Evolutionary conservation across 2,888 invertebrate genomes (phyloP), one percentile per base, ranked within the genome.

Genomic region (Chaitophorus viminalis): DNA sequence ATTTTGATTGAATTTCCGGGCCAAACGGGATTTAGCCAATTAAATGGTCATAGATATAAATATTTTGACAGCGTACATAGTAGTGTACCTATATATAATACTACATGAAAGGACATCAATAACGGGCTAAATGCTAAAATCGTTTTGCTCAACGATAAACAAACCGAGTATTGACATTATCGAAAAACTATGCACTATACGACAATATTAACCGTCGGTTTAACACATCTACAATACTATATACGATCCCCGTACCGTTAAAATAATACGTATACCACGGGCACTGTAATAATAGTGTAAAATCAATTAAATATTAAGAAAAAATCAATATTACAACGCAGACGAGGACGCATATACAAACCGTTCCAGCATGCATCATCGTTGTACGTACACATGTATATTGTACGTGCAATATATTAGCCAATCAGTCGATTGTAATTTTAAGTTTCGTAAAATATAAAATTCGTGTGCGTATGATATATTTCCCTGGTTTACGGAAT

Each of bases 111-210:
- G 68, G 0, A 25, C 14, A 70, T 81, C 39, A 68, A 39, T 81
- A 39, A 29, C 79, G 4, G 36, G 39, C n/a, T n/a, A n/a, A n/a
- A n/a, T n/a, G n/a, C 29, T 39, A 21, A 39, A 81, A 81, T 68
- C 39, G 79, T 81, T 81, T 39, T 14, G 25, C 25, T 6, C 14
- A 29, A 21, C 31, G 21, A 29, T 68, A 81, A 46, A 81, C 39
- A 70, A 68, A 81, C 39, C 21, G 21, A 68, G 68, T 68, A 17
- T 68, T 29, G 81, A 81, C 68, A 46, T 14, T 70, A 70, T 81
- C 81, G 11, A 46, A 25, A 46, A 46, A 70, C 21, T 31, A 68
- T 17, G 0, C 46, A 14, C 54, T 14, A 33, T 17, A n/a, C 54
- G n/a, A 36, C 17, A 25, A 9, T 18, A 65, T 65, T 65, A 81